Evolutionary conservation across 2,113 vertebrate genomes (phyloP).

Genomic region (Corythornis madagascariensis): DNA sequence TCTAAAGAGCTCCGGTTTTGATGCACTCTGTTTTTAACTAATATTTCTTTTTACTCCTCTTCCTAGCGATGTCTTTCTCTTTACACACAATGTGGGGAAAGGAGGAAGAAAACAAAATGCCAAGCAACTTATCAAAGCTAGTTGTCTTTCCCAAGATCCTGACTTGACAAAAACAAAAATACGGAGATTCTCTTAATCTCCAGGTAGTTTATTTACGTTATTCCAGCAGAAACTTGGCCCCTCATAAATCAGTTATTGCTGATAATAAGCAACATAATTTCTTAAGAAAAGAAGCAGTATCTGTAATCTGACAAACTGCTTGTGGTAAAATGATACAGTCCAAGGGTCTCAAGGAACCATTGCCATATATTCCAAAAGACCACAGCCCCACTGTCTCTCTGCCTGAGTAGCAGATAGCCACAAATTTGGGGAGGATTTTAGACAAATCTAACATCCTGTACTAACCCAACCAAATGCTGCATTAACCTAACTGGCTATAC

Average conservation of each 20-base stretch:
- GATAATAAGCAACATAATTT: neutral
- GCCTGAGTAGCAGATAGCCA: constrained; percentile 15
- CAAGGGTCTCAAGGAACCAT: neutral
- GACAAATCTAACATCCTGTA: constrained; percentile 53
- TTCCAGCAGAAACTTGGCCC: neutral
- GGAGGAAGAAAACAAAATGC: constrained; percentile 7
- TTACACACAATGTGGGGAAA: neutral
- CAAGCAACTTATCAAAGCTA: neutral
- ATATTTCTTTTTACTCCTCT: constrained; percentile 52
- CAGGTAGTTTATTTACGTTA: neutral
- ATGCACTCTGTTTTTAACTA: constrained; percentile 48
- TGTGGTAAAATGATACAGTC: neutral
- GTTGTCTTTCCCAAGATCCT: neutral
- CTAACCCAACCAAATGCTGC: constrained; percentile 69
- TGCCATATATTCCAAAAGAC: neutral
- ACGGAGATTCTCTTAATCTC: neutral
- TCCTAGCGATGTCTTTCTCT: neutral
- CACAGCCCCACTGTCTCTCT: neutral
- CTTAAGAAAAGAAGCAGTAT: neutral
- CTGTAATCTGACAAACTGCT: neutral
- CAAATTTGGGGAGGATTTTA: constrained; percentile 37
- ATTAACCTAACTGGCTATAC: constrained; percentile 49
- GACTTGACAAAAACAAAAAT: neutral
- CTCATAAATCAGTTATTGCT: neutral
- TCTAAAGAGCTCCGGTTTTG: constrained; percentile 49